These are phyloP conservation scores for Andrena bucephala DNA, from an alignment of 2,888 invertebrate genomes.

Conservation along the genomic window DNA sequence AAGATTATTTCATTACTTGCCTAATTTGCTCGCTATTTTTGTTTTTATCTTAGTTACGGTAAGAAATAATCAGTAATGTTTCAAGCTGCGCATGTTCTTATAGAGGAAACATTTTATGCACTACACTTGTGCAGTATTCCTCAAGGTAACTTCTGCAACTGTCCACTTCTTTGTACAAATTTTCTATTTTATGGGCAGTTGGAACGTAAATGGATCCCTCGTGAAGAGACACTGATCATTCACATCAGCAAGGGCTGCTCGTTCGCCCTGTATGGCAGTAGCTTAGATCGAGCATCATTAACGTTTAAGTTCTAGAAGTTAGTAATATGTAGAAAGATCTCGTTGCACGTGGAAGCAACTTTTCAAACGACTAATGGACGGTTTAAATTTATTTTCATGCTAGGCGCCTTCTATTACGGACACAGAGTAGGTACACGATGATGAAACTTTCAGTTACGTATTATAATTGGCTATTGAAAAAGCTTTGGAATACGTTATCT, in stretches of 20 bases:
- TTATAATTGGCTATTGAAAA: slow-evolving; percentile 33
- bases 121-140: too few species aligned
- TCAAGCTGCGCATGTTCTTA: too few species aligned
- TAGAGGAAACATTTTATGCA: too few species aligned
- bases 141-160: too few species aligned
- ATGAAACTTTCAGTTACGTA: slow-evolving; percentile 61
- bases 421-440: slow-evolving; percentile 83
- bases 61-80: too few species aligned
- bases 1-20: too few species aligned
- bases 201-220: background rate
- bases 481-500: background rate
- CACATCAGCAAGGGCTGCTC: slow-evolving; percentile 54
- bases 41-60: too few species aligned
- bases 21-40: too few species aligned
- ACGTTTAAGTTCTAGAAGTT: slow-evolving; percentile 62
- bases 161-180: too few species aligned
- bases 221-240: slow-evolving; percentile 34
- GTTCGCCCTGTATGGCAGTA: slow-evolving; percentile 35
- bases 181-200: background rate
- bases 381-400: slow-evolving; percentile 83
- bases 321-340: slow-evolving; percentile 48
- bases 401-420: slow-evolving; percentile 84
- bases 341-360: slow-evolving; percentile 61
- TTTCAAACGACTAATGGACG: slow-evolving; percentile 76
- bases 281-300: slow-evolving; percentile 54